These are phyloP conservation scores for Clistopyga incitator DNA, from an alignment of 2,888 invertebrate species.

Conservation along the genomic window DNA sequence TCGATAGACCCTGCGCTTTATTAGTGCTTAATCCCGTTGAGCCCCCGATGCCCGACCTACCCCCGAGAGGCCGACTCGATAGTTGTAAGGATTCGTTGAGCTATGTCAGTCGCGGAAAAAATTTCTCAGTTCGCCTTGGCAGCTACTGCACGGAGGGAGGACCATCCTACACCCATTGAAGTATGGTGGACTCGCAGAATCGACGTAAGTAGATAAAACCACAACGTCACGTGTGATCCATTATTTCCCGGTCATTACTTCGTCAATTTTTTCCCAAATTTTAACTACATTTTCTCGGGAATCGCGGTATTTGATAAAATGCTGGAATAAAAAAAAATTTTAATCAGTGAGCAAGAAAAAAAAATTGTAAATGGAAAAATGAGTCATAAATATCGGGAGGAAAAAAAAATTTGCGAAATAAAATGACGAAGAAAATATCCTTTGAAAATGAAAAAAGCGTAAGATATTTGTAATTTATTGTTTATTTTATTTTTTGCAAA, in stretches of 20 bases:
- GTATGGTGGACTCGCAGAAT: constrained; percentile 66
- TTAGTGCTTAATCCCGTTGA: constrained; percentile 80
- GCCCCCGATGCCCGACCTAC: constrained; percentile 69
- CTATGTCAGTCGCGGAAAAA: constrained; percentile 69
- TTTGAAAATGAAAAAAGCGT: no score
- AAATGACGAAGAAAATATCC: no score
- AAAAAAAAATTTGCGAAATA: no score
- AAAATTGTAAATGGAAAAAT: no score
- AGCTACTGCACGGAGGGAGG: constrained; percentile 56
- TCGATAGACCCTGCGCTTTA: constrained; percentile 60
- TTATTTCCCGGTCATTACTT: background rate
- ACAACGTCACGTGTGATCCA: background rate
- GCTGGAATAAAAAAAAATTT: no score
- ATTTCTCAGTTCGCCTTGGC: constrained; percentile 70
- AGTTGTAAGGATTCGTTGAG: constrained; percentile 78
- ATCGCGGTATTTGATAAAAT: no score
- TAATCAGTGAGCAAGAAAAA: no score
- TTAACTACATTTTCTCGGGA: no score
- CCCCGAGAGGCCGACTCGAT: constrained; percentile 54
- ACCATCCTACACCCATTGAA: constrained; percentile 59
- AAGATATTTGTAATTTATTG: no score
- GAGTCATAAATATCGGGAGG: no score
- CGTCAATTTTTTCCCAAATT: background rate
- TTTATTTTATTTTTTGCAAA: no score
- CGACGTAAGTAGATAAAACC: constrained; percentile 67